A percentile compares a stretch with the other conserved stretches of the same genome.
Evolutionary conservation across 2,113 vertebrate genomes (phyloP).

Genomic region (Patagioenas fasciata): DNA sequence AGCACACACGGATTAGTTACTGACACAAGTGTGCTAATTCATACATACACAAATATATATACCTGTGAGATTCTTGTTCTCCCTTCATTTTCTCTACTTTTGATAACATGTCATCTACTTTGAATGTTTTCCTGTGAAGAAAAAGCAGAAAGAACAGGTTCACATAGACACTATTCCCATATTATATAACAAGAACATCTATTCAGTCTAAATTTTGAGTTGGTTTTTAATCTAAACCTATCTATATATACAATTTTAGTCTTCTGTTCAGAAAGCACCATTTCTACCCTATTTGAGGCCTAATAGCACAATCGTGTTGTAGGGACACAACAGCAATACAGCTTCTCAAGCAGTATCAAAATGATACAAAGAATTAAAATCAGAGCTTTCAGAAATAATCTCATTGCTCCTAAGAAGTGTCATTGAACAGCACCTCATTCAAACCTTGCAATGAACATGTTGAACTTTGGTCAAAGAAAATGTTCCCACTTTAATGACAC

Average conservation of each 20-base stretch:
- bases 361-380: background rate
- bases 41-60: background rate
- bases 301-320: rapidly evolving
- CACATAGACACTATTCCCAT: background rate
- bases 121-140: constrained; percentile 89
- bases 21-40: background rate
- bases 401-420: background rate
- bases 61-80: constrained; percentile 97
- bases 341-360: background rate
- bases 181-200: background rate
- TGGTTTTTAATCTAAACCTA: background rate
- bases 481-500: background rate
- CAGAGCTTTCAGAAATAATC: background rate
- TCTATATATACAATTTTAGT: background rate
- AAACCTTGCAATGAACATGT: background rate
- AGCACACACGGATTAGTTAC: background rate
- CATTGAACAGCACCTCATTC: background rate
- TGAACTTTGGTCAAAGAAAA: background rate
- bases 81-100: constrained; percentile 96
- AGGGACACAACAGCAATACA: background rate
- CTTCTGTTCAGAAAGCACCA: background rate
- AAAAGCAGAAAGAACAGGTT: background rate
- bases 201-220: background rate
- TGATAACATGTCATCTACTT: constrained; percentile 95
- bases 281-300: background rate